A percentile compares a stretch with the other conserved stretches of the same genome.
These are phyloP conservation scores for Calameuta filiformis DNA, from an alignment of 2,888 invertebrate species.

Conservation along the genomic window DNA sequence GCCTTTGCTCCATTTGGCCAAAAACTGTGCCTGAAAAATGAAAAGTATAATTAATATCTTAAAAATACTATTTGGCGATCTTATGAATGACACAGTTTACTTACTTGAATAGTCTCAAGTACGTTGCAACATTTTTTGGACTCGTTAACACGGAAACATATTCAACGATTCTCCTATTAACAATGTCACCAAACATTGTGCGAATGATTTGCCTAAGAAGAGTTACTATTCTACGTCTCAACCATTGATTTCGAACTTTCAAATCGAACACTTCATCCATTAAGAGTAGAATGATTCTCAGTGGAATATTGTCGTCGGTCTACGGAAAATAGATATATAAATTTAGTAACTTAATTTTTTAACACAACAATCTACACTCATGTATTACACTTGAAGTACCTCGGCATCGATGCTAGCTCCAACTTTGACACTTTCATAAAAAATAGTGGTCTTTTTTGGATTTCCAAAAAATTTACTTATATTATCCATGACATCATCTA, in stretches of 20 bases:
- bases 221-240: constrained; percentile 80
- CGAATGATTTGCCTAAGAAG: constrained; percentile 81
- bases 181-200: constrained; percentile 84
- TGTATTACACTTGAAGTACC: constrained; percentile 54
- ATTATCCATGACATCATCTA: constrained; percentile 86
- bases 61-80: constrained; percentile 69
- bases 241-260: constrained; percentile 84
- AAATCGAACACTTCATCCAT: constrained; percentile 90
- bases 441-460: constrained; percentile 66
- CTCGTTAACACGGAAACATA: constrained; percentile 88
- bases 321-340: constrained; percentile 47
- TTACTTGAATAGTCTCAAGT: constrained; percentile 86
- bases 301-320: constrained; percentile 82
- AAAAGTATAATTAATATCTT: constrained; percentile 25
- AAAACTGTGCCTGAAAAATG: constrained; percentile 68
- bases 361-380: not conserved
- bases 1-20: constrained; percentile 73
- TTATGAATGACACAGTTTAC: constrained; percentile 47
- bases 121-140: constrained; percentile 88
- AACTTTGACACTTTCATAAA: constrained; percentile 67
- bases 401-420: constrained; percentile 70
- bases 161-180: constrained; percentile 88
- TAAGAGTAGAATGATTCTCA: constrained; percentile 81
- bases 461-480: constrained; percentile 78
- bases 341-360: not conserved